Evolutionary conservation across 2,888 invertebrate genomes (phyloP), one percentile per base, ranked within the genome.

Genomic region (Ophion slaviceki): DNA sequence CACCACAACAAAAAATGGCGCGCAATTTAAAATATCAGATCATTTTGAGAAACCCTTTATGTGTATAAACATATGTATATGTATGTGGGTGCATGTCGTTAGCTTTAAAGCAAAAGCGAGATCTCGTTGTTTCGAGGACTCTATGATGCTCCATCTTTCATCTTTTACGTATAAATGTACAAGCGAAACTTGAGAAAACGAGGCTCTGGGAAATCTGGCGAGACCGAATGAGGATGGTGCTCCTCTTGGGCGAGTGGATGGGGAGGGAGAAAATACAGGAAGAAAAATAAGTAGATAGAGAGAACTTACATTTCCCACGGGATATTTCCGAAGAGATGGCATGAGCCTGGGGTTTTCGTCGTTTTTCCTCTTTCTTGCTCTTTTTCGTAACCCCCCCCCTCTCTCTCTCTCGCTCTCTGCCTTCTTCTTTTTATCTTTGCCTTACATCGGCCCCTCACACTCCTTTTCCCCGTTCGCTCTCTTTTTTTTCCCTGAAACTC

Each of bases 331-430:
- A 80, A 67, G 87, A 89, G 87, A 88, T 88, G 80, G 89, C 89
- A 88, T 86, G 87, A 90, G 87, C 86, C 82, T 79, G 61, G 20
- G 70, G 28, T 67, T 68, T 76, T 59, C 75, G 68, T 84, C 87
- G 87, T 80, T 87, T 79, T 86, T 76, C 14, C 36, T 64, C 68
- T 61, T 57, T 32, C 47, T 47, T 59, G 32, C 61, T 59, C 74
- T 67, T 17, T 57, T 20, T 71, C 53, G 11, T 20, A 93, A 93
- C 93, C 92, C 93, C 93, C 93, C 92, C 83, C 91, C 90, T 17
- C 17, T 53, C 14, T 53, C 17, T 14, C 59, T 59, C 24, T 45
- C 68, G 24, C 47, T 93, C 93, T 93, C 93, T 92, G 24, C 24
- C 24, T 84, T 91, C 90, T 91, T 92, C 40, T 64, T 28, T 53